Base-by-base conservation (phyloP, 2,113 vertebrate species). In the Sprattus sprattus region DNA sequence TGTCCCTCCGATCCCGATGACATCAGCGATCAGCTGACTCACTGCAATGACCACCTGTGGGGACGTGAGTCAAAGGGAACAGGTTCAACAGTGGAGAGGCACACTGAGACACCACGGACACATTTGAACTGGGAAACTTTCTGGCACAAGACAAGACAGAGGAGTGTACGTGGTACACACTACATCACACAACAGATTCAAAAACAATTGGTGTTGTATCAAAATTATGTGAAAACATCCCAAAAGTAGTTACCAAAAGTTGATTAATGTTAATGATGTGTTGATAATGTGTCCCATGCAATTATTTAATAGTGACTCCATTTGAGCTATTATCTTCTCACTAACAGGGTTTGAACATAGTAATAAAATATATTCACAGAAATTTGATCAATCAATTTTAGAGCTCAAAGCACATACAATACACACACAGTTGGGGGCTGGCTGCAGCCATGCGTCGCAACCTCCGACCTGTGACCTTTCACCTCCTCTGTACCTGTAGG, bases 1-100 rank as follows among this genome's bases (percentile, higher is more conserved):
- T 18, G 97, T 99, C 44, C 98, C 97, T n/a, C 98, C 98, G 2
- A 99, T 99, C 54, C 97, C 97, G 25, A 98, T 96, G 84, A 99
- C 98, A 82, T 99, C 98, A 28, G 98, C 98, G 39, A 99, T 99
- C 93, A 99, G 93, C 92, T 99, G 98, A 93, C 98, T 99, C 82
- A 99, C 98, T 0, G 98, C 98, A 81, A 99, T 99, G 46, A 99
- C 97, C 91, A 99, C 97, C 98, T 99, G 88, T 15, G 25, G 32
- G 28, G 13, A 78, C 13, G 28, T 4, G 13, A 32, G 32, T 39
- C 71, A 78, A 13, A 64, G 22, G 60, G 20, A 71, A 28, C 64
- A 25, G n/a, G 25, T 71, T 71, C 64, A 71, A 71, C 25, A 78
- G 39, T 6, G 71, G 44, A 28, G n/a, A 71, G 25, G n/a, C 7